phyloP scores from a whole-genome alignment of 2,113 vertebrate species.

The Trochalopteron elliotii region DNA sequence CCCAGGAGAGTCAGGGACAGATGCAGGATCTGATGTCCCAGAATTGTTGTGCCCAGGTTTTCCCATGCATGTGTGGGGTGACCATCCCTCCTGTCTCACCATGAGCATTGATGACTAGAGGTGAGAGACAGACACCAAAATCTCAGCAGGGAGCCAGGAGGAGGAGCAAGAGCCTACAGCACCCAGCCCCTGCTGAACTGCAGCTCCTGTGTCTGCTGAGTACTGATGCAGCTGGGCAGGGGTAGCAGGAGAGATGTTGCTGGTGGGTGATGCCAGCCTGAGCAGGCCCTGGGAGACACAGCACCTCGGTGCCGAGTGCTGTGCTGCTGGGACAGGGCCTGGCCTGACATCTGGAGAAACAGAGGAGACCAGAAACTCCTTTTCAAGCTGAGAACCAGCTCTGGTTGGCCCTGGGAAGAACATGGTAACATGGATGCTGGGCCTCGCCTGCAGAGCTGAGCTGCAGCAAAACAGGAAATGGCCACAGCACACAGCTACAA shows the following conservation, averaged over 20 bases:
- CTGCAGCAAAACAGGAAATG: accelerated
- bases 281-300: neutral
- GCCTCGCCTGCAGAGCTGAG: neutral
- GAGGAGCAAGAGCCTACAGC: neutral
- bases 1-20: neutral
- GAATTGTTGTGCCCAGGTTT: neutral
- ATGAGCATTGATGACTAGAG: accelerated
- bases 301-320: accelerated
- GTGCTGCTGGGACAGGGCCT: neutral
- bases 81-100: neutral
- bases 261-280: accelerated
- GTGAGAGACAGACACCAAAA: neutral
- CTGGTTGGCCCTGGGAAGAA: neutral
- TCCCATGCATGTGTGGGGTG: accelerated
- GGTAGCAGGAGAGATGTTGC: neutral
- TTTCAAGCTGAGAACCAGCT: neutral
- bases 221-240: accelerated
- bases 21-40: neutral
- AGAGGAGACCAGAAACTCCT: neutral
- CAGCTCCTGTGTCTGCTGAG: neutral
- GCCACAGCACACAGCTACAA: accelerated
- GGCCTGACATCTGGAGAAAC: accelerated
- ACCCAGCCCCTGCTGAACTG: accelerated
- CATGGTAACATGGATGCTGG: neutral
- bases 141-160: neutral